Evolutionary conservation across 2,797 vertebrate species (phyloP), one percentile per base, ranked within the genome.

Genomic region (Esox lucius): DNA sequence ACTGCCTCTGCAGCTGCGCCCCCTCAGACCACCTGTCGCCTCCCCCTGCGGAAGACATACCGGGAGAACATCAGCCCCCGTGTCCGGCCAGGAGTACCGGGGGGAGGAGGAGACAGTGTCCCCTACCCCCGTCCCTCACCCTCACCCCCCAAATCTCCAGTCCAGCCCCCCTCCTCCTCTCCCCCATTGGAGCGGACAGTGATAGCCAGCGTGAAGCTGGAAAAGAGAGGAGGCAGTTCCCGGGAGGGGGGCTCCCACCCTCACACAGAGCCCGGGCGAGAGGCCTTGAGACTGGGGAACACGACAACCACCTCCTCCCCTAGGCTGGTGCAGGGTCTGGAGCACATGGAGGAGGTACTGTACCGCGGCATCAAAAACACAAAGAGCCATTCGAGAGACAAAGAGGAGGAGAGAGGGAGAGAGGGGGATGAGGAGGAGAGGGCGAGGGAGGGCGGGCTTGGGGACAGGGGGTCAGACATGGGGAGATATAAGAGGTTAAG

Each of bases 1-100:
- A 88, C 90, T 0, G 86, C 88, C 0, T 86, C 94, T 70, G 87
- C 88, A 42, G 77, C 87, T 68, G 78, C 88, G 0, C 83, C 90
- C 73, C 88, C 91, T 0, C 28, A 66, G 73, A 94, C 95, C 0
- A 96, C 94, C 22, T 95, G 96, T 75, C 93, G 96, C 1, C 94
- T 98, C 1, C 96, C 96, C 0, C 93, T 97, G 0, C 93, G 96
- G 1, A 98, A 98, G 86, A 97, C 96, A 0, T 97, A 97, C 82
- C 90, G 96, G 0, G 96, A 97, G 79, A 96, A 96, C 5, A 86
- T 95, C 42, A 96, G 95, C 35, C 95, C 95, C 0, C 93, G 93
- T 26, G 90, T 86, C 76, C 84, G 87, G 69, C 94, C 83, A 1
- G 94, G 79, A 0, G 91, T 90, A 26, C 88, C 93, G 1, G 90